Evolutionary conservation across 2,113 vertebrate genomes (phyloP), one percentile per base, ranked within the genome.

Genomic region (Pongo pygmaeus): DNA sequence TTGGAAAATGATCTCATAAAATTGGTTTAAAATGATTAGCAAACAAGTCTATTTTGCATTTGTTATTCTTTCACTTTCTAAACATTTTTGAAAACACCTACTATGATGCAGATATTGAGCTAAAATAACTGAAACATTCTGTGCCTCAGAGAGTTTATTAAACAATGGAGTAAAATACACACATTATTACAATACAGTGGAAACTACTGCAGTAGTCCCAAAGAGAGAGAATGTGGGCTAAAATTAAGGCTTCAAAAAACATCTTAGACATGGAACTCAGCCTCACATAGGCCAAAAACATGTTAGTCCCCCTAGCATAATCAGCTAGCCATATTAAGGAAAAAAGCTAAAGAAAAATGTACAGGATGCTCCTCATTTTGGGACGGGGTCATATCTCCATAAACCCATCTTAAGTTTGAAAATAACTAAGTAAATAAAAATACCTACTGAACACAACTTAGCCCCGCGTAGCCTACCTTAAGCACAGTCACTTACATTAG

Each of bases 1-100:
- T 61, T 94, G 32, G 85, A 93, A 93, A 23, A 79, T 11, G 18
- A 85, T 64, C 64, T 57, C n/a, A 55, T 93, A 43, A 95, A 90
- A 17, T 84, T 88, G 40, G 69, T 84, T 92, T 72, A 92, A 84
- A 70, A n/a, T 75, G 81, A 83, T 93, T 38, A 61, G 57, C 59
- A 92, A 92, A 61, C 13, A 89, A 2, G 52, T 48, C 70, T 92
- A 61, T 67, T 89, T 91, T 70, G 17, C 13, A 30, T 64, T 95
- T 89, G 48, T 38, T 70, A 6, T 43, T 74, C 17, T 18, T 40
- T 75, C 35, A 89, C 74, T 87, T 83, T 91, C 55, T 87, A 94
- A 86, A 67, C 67, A 55, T 74, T 86, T 80, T 64, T 59, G 5
- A 77, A 91, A 93, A 90, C 25, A 91, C 14, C 35, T 77, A 50